These are phyloP conservation scores for Andrena fulva DNA, from an alignment of 2,888 invertebrate species.

Conservation along the genomic window DNA sequence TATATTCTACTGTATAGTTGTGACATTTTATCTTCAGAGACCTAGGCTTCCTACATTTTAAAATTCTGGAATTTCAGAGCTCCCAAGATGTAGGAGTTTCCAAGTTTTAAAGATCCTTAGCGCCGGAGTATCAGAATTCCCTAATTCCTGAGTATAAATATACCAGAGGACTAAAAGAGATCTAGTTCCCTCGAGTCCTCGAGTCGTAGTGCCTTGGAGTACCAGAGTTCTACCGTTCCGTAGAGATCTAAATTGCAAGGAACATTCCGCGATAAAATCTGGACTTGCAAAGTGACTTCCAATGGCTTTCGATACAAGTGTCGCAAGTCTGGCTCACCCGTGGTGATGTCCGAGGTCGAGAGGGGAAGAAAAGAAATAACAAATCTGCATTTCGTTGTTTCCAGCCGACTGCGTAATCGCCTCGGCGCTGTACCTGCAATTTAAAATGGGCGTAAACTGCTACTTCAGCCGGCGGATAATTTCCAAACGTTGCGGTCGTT, in stretches of 20 bases:
- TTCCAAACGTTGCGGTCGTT: constrained; percentile 78
- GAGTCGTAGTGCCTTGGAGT: background rate
- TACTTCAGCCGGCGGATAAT: constrained; percentile 72
- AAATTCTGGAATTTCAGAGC: background rate
- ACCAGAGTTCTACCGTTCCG: too few relatives aligned
- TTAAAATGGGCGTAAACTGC: constrained; percentile 79
- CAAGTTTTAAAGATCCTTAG: background rate
- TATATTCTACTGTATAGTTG: background rate
- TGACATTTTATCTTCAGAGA: constrained; percentile 6
- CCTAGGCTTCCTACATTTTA: background rate
- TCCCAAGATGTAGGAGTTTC: background rate
- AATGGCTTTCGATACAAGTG: background rate
- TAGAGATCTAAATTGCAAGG: too few relatives aligned
- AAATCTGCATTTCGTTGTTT: constrained; percentile 72
- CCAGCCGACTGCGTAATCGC: constrained; percentile 66
- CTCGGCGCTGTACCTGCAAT: constrained; percentile 75
- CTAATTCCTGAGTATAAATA: background rate
- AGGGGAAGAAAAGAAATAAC: constrained; percentile 48
- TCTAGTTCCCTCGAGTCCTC: background rate
- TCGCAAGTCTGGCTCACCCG: constrained; percentile 39
- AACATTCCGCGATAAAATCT: background rate
- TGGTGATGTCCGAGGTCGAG: constrained; percentile 11
- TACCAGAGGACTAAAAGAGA: background rate
- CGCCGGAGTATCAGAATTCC: background rate
- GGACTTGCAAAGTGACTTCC: background rate